Conservation (phyloP, 2,113 vertebrate genomes). For the Pelobates fuscus region DNA sequence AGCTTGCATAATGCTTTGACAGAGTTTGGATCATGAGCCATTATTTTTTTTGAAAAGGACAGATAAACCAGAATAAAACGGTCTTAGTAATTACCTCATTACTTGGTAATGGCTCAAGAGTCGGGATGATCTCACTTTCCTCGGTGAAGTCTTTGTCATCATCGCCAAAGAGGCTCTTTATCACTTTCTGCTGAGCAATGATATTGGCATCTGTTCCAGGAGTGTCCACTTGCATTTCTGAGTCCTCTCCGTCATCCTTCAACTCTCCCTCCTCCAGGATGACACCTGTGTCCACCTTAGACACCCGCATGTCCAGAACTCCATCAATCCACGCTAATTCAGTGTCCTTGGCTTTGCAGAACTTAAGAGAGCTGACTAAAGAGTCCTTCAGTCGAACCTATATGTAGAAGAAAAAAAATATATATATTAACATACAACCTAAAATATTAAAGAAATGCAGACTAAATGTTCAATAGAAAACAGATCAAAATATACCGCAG, state of each 20-base stretch:
- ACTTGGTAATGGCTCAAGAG: slow-evolving; percentile 87
- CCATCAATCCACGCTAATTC: slow-evolving; percentile 97
- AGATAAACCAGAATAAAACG: too few relatives aligned
- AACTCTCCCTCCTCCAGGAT: slow-evolving; percentile 88
- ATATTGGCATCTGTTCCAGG: slow-evolving; percentile 73
- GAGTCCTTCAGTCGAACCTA: slow-evolving; percentile 97
- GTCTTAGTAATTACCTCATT: slow-evolving; percentile 74
- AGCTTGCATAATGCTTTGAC: too few relatives aligned
- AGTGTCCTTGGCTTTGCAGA: slow-evolving; percentile 95
- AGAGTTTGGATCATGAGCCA: too few relatives aligned
- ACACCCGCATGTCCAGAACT: slow-evolving; percentile 94
- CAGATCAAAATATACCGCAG: too few relatives aligned
- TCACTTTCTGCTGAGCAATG: slow-evolving; percentile 86
- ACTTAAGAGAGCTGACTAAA: slow-evolving; percentile 95
- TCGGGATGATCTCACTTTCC: slow-evolving; percentile 94
- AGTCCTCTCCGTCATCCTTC: slow-evolving; percentile 82
- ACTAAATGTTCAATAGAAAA: too few relatives aligned
- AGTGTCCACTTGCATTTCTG: slow-evolving; percentile 80
- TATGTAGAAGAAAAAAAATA: not conserved
- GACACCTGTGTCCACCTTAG: slow-evolving; percentile 95
- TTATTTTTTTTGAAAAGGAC: too few relatives aligned
- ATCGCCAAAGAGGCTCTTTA: slow-evolving; percentile 92
- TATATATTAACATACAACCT: not conserved
- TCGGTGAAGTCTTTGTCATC: slow-evolving; percentile 89
- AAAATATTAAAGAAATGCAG: too few relatives aligned